These are phyloP conservation scores for Heterohyrax brucei DNA, from an alignment of 2,797 vertebrate species.

Conservation along the genomic window DNA sequence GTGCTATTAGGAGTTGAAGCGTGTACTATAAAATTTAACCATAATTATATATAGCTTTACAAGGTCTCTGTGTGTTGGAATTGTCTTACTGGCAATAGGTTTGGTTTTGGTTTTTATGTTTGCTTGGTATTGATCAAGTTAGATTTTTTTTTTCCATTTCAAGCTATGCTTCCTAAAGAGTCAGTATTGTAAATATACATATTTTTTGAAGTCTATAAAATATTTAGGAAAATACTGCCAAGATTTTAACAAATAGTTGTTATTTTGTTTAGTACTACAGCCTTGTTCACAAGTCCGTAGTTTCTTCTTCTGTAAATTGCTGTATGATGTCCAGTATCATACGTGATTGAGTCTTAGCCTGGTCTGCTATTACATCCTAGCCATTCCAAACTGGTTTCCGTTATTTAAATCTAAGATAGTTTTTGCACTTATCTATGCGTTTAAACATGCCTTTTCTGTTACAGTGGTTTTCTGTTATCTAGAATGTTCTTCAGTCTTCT, in stretches of 20 bases:
- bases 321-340: neutral
- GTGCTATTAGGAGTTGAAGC: too few species aligned
- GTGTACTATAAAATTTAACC: too few species aligned
- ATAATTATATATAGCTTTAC: too few species aligned
- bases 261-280: neutral
- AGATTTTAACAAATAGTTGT: conserved; percentile 24
- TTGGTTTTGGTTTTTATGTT: too few species aligned
- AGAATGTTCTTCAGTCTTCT: neutral
- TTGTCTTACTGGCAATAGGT: too few species aligned
- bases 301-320: neutral
- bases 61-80: too few species aligned
- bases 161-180: too few species aligned
- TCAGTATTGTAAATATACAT: too few species aligned
- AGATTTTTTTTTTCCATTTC: too few species aligned
- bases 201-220: neutral
- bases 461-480: neutral
- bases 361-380: neutral
- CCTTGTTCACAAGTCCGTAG: neutral
- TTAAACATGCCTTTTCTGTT: neutral
- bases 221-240: neutral
- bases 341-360: neutral
- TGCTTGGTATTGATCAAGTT: too few species aligned
- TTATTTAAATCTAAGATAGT: neutral
- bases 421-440: conserved; percentile 31
- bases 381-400: neutral